Evolutionary conservation across 1,140 invertebrate species (phyloP).

Genomic region (Trigoniulus corallinus): DNA sequence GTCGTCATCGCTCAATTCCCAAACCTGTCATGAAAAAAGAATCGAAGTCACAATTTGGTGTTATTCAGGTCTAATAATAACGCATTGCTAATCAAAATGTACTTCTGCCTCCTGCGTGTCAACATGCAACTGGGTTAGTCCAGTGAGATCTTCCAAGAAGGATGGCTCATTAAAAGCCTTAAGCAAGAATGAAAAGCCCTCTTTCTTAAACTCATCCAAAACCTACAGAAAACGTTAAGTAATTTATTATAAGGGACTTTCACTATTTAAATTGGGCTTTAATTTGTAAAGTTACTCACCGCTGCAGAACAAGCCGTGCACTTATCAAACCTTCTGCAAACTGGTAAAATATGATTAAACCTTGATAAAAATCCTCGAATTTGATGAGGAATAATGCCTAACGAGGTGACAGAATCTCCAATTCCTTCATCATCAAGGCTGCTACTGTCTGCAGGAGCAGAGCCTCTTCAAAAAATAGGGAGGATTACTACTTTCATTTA

Average conservation of each 20-base stretch:
- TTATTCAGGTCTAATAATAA: not conserved
- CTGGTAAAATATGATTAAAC: constrained; percentile 61
- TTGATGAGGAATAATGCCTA: constrained; percentile 84
- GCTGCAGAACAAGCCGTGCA: constrained; percentile 76
- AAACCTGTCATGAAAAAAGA: not conserved
- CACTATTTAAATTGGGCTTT: constrained; percentile 3
- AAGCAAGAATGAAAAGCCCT: constrained; percentile 59
- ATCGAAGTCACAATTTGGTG: not conserved
- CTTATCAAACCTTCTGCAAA: constrained; percentile 63
- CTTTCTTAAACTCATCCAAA: constrained; percentile 42
- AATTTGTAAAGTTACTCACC: constrained; percentile 23
- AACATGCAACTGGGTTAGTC: constrained; percentile 54
- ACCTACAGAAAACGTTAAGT: constrained; percentile 30
- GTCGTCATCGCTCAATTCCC: constrained; percentile 3
- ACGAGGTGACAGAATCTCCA: constrained; percentile 25
- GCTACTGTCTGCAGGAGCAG: constrained; percentile 3
- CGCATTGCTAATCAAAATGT: not conserved
- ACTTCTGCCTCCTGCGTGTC: constrained; percentile 45
- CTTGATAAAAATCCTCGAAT: constrained; percentile 75
- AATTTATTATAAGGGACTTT: constrained; percentile 1
- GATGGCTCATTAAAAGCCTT: constrained; percentile 68
- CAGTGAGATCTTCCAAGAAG: constrained; percentile 74
- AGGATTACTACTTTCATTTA: not conserved
- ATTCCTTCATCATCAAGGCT: constrained; percentile 18
- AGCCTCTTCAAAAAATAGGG: not conserved